These are phyloP conservation scores for Lutraria lutraria DNA, from an alignment of 2,888 invertebrate genomes.

Conservation along the genomic window DNA sequence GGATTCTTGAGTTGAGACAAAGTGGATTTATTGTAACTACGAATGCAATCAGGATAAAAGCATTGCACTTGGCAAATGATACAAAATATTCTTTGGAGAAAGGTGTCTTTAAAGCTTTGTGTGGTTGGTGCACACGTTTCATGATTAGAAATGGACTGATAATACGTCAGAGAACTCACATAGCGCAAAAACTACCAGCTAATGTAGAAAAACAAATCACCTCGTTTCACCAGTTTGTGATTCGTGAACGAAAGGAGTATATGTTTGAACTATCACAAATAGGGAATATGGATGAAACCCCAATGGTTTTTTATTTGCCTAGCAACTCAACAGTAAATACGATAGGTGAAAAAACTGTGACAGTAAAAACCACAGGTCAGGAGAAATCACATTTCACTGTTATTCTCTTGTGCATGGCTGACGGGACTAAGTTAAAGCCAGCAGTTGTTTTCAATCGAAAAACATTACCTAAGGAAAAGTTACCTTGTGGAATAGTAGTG, in stretches of 20 bases:
- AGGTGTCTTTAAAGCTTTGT: too few species aligned
- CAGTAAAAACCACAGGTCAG: background rate
- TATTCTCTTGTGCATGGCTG: constrained; percentile 62
- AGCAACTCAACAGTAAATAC: background rate
- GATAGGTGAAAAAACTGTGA: too few species aligned
- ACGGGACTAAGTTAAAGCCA: constrained; percentile 65
- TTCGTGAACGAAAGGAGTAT: background rate
- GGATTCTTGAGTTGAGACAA: too few species aligned
- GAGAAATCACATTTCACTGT: constrained; percentile 68
- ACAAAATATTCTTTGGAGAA: too few species aligned
- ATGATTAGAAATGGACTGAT: too few species aligned
- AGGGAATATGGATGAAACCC: constrained; percentile 40
- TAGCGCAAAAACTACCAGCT: background rate
- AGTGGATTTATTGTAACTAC: too few species aligned
- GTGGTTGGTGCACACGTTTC: too few species aligned
- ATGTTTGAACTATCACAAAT: constrained; percentile 21
- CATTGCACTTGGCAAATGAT: too few species aligned
- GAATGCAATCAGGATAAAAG: too few species aligned
- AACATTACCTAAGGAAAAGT: constrained; percentile 37
- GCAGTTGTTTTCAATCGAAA: constrained; percentile 66
- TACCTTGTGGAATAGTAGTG: background rate
- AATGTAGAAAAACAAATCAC: background rate
- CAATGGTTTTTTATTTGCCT: constrained; percentile 34
- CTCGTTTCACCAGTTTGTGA: constrained; percentile 17
- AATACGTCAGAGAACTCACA: too few species aligned